Evolutionary conservation across 2,888 invertebrate species (phyloP).

Genomic region (Oconnorella tubifera): DNA sequence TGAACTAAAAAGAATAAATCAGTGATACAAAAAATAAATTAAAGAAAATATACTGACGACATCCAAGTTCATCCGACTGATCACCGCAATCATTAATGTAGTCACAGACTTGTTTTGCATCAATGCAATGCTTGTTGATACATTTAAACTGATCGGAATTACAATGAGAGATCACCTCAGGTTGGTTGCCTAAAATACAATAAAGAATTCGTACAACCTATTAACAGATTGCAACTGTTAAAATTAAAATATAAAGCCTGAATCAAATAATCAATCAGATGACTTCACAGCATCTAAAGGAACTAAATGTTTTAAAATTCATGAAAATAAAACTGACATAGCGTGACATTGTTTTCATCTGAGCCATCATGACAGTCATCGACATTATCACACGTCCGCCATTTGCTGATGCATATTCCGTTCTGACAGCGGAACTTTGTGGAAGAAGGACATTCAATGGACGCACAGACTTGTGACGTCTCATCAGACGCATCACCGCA

Average conservation of each 20-base stretch:
- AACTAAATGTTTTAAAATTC: too few species aligned
- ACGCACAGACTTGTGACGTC: slow-evolving; percentile 39
- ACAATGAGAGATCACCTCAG: slow-evolving; percentile 59
- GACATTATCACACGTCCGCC: slow-evolving; percentile 73
- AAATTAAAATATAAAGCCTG: too few species aligned
- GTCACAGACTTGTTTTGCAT: slow-evolving; percentile 44
- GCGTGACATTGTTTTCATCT: slow-evolving; percentile 46
- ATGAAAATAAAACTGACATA: too few species aligned
- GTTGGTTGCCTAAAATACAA: too few species aligned
- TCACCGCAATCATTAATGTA: slow-evolving; percentile 49
- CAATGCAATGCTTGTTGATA: slow-evolving; percentile 62
- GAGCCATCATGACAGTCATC: slow-evolving; percentile 73
- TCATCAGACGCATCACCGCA: slow-evolving; percentile 56
- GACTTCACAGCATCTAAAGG: too few species aligned
- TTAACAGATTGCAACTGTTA: too few species aligned
- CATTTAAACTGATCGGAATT: slow-evolving; percentile 77
- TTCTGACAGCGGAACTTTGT: slow-evolving; percentile 48
- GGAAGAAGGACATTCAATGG: slow-evolving; percentile 39
- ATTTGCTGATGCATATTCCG: slow-evolving; percentile 47
- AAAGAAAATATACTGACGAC: slow-evolving; percentile 62
- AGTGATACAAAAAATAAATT: neutral
- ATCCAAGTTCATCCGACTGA: slow-evolving; percentile 63
- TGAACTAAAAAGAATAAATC: neutral
- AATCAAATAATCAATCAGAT: too few species aligned
- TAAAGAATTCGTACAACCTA: too few species aligned